Conservation (phyloP, 53 echinoderm and acorn worm species). For the Astropecten irregularis region DNA sequence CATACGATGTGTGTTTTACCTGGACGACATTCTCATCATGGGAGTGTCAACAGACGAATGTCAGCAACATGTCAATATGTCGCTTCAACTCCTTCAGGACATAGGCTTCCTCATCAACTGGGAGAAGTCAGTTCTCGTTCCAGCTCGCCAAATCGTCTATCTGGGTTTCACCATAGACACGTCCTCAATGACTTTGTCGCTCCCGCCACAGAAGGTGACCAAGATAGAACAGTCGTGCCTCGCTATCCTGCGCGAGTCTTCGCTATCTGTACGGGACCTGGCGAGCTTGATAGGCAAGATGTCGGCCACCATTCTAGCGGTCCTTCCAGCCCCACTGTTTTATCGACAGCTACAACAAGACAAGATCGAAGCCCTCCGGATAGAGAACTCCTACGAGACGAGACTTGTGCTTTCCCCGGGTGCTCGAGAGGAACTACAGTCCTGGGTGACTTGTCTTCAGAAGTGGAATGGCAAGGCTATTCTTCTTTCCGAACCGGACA, state of each 20-base stretch:
- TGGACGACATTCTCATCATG: constrained; percentile 10
- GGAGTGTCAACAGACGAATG: background rate
- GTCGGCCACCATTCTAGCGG: background rate
- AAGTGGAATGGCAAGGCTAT: background rate
- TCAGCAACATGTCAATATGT: background rate
- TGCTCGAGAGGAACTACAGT: background rate
- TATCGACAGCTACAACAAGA: background rate
- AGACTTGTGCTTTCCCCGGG: background rate
- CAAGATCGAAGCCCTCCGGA: background rate
- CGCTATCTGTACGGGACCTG: background rate
- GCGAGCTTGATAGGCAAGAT: background rate
- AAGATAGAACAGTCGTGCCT: background rate
- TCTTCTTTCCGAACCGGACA: background rate
- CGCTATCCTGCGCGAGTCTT: background rate
- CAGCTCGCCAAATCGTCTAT: background rate
- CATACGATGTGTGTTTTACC: background rate
- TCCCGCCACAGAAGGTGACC: background rate
- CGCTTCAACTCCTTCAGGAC: background rate
- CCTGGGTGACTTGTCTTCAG: background rate
- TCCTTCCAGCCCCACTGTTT: background rate
- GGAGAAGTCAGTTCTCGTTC: background rate
- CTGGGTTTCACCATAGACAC: background rate
- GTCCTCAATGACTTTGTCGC: background rate
- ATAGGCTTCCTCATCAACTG: background rate
- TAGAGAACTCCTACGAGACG: background rate